Base-by-base conservation (phyloP, 2,888 invertebrate genomes). In the Spatulosminthurus flaviceps region DNA sequence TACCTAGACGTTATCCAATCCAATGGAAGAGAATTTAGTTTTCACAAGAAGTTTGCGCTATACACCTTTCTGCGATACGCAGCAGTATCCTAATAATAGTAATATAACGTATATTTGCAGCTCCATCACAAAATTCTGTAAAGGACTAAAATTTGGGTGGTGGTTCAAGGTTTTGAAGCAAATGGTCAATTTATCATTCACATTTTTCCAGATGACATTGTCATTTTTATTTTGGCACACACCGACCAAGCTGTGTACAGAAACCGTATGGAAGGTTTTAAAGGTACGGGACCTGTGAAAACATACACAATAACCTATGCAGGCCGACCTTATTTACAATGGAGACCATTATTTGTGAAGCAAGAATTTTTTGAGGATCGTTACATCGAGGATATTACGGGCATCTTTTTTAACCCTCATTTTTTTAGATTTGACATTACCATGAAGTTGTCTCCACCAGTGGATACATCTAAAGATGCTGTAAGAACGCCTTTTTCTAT, bases 351-450 rank as follows among this genome's bases (percentile, higher is more conserved):
- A 4, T 82, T 84, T 43, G 21, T 60, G 0, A 29, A 34, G 21
- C 70, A 71, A 19, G 71, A 61, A 78, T 28, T 81, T 13, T 79
- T 78, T 41, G 80, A 79, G 5, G 42, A 66, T 11, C 70, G 51
- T 4, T 82, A 81, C 77, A 77, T 77, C 13, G 34, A 67, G 28
- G 79, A 78, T 13, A 79, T 83, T 11, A 71, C 79, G 21, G 82
- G 82, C 0, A 81, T 83, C 13, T 78, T 83, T 70, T 84, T 78
- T 51, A 84, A 84, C 71, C 79, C 80, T 60, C 84, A 84, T 29
- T 26, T 67, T 2, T 26, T 74, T 16, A 80, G 79, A 26, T 83
- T 84, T 61, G 84, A 84, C 26, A 76, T 84, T 4, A 83, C 83
- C n/a, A 21, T 82, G 24, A 75, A 80, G 64, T 22, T 82, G 22